Percentiles rank a stretch among this genome's conserved stretches.
These are phyloP conservation scores for Trilocha varians DNA, from an alignment of 2,888 invertebrate species.

Conservation along the genomic window DNA sequence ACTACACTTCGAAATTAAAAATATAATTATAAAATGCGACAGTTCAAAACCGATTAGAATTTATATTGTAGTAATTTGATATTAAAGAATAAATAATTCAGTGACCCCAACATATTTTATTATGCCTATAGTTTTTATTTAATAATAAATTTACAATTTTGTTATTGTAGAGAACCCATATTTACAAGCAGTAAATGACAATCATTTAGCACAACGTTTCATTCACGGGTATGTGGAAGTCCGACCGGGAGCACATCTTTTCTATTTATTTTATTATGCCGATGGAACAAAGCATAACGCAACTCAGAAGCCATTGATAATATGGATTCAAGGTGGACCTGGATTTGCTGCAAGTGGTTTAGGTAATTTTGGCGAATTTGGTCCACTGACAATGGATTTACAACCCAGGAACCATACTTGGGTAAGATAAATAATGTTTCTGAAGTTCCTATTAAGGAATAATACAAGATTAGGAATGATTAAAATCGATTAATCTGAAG, in stretches of 20 bases:
- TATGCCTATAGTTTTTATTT: too few species aligned
- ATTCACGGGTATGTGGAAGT: slow-evolving; percentile 82
- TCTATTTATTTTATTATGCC: slow-evolving; percentile 90
- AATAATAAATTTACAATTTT: too few species aligned
- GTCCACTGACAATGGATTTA: slow-evolving; percentile 79
- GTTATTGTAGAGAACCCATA: slow-evolving; percentile 39
- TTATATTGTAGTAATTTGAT: too few species aligned
- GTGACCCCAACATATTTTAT: too few species aligned
- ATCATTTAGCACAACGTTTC: slow-evolving; percentile 29
- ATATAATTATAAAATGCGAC: background rate
- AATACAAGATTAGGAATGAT: too few species aligned
- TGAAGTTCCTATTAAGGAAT: too few species aligned
- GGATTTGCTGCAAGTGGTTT: slow-evolving; percentile 87
- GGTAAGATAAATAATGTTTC: too few species aligned
- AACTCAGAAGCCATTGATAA: slow-evolving; percentile 78
- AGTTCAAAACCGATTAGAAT: too few species aligned
- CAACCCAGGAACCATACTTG: slow-evolving; percentile 81
- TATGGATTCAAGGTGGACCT: slow-evolving; percentile 94
- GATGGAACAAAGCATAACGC: slow-evolving; percentile 72
- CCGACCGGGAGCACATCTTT: slow-evolving; percentile 82
- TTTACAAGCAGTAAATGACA: slow-evolving; percentile 26
- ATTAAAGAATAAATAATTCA: too few species aligned
- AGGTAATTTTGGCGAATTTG: slow-evolving; percentile 90
- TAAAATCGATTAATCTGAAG: too few species aligned
- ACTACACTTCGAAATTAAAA: background rate